Conservation (phyloP, 1,140 invertebrate species). For the Oreohelix idahoensis region DNA sequence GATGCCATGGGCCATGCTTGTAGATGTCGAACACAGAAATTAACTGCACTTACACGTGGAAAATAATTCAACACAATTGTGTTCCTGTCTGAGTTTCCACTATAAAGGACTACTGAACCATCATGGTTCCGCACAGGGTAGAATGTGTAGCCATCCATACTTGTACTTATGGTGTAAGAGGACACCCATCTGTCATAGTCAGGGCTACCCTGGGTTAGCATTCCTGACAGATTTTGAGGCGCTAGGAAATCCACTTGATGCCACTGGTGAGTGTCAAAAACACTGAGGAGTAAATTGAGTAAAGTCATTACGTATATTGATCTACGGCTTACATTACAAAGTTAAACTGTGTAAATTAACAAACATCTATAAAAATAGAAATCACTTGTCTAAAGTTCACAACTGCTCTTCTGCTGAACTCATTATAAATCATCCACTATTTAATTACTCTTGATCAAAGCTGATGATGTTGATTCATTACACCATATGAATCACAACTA, state of each 20-base stretch:
- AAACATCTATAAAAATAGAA: too few relatives aligned
- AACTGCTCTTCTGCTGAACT: too few relatives aligned
- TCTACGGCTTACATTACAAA: too few relatives aligned
- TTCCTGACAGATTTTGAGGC: constrained; percentile 43
- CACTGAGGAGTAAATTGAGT: constrained; percentile 24
- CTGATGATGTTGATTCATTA: too few relatives aligned
- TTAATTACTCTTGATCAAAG: too few relatives aligned
- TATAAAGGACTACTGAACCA: background rate
- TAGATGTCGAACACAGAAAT: too few relatives aligned
- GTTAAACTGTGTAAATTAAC: too few relatives aligned
- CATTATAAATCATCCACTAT: too few relatives aligned
- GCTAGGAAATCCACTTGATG: constrained; percentile 44
- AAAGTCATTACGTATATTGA: too few relatives aligned
- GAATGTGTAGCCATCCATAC: constrained; percentile 26
- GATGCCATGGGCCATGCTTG: too few relatives aligned
- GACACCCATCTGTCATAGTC: constrained; percentile 46
- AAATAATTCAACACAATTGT: constrained; percentile 7
- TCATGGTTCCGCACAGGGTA: background rate
- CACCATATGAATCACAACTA: too few relatives aligned
- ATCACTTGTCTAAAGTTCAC: too few relatives aligned
- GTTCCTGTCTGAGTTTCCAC: constrained; percentile 17
- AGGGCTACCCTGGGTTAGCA: constrained; percentile 53
- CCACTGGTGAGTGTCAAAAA: constrained; percentile 42
- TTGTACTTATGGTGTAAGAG: constrained; percentile 22
- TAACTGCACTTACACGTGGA: constrained; percentile 27